These are phyloP conservation scores for Furcula furcula DNA, from an alignment of 2,888 invertebrate genomes.

Conservation along the genomic window DNA sequence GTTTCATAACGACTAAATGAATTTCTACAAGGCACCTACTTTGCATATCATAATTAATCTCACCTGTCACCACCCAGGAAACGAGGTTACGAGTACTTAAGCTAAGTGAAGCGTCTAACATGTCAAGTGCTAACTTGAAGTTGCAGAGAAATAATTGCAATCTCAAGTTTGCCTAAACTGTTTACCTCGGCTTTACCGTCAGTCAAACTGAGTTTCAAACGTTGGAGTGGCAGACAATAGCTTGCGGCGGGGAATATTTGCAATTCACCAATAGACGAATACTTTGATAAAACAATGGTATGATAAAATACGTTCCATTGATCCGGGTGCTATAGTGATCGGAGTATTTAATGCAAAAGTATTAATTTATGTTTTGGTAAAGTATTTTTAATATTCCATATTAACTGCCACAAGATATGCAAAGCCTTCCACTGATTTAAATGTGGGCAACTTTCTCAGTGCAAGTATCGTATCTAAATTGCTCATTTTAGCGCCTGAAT, in stretches of 20 bases:
- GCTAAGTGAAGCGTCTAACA: conserved; percentile 42
- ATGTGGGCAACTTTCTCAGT: no score
- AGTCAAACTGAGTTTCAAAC: conserved; percentile 21
- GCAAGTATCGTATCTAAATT: no score
- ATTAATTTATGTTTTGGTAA: no score
- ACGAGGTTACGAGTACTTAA: conserved; percentile 30
- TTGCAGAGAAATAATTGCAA: conserved; percentile 45
- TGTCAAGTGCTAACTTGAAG: conserved; percentile 45
- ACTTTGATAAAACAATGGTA: no score
- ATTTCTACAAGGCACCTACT: conserved; percentile 39
- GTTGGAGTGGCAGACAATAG: conserved; percentile 15
- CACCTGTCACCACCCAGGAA: conserved; percentile 39
- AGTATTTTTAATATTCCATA: no score
- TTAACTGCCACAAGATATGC: no score
- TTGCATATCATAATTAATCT: conserved; percentile 42
- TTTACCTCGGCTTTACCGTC: conserved; percentile 31
- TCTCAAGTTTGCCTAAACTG: conserved; percentile 43
- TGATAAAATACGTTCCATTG: no score
- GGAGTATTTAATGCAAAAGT: no score
- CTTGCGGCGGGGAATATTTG: background rate
- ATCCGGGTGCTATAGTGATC: no score
- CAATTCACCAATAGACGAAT: background rate
- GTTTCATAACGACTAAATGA: conserved; percentile 23
- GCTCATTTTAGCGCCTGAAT: no score
- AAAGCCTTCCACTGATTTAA: no score